phyloP scores from a whole-genome alignment of 2,888 invertebrate species.

The Andrena minutula region DNA sequence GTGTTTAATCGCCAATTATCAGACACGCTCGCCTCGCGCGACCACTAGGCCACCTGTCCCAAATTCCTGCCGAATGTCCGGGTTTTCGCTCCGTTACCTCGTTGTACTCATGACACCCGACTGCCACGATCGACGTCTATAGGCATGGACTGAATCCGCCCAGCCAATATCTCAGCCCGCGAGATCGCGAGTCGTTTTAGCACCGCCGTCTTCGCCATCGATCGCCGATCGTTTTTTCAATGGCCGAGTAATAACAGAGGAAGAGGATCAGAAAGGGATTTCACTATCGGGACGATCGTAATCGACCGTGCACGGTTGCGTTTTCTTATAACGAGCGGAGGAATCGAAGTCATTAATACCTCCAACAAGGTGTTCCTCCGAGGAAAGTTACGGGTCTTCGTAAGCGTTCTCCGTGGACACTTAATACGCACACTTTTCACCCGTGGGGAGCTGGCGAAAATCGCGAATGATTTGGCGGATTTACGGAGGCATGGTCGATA shows the following conservation, averaged over 20 bases:
- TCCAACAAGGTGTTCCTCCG: background rate
- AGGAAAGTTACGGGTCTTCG: background rate
- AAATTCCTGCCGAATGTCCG: slow-evolving; percentile 77
- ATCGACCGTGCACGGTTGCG: background rate
- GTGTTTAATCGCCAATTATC: slow-evolving; percentile 79
- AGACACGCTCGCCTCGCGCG: slow-evolving; percentile 68
- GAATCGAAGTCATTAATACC: background rate
- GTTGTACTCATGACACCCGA: slow-evolving; percentile 60
- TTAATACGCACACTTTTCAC: background rate
- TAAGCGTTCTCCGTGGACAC: background rate
- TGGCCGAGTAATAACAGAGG: background rate
- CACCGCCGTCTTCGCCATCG: background rate
- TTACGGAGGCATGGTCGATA: slow-evolving; percentile 38
- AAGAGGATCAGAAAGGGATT: background rate
- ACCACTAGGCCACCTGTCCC: slow-evolving; percentile 77
- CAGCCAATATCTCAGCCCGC: slow-evolving; percentile 9
- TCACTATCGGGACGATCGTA: slow-evolving; percentile 16
- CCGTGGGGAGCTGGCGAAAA: background rate
- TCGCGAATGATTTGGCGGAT: slow-evolving; percentile 31
- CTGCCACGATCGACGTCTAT: slow-evolving; percentile 58
- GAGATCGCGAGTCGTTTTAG: slow-evolving; percentile 9
- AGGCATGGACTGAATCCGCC: slow-evolving; percentile 48
- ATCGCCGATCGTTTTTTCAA: background rate
- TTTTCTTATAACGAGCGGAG: background rate
- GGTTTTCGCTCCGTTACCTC: slow-evolving; percentile 77